Conservation (phyloP, 2,113 vertebrate genomes). For the Hyaena hyaena region DNA sequence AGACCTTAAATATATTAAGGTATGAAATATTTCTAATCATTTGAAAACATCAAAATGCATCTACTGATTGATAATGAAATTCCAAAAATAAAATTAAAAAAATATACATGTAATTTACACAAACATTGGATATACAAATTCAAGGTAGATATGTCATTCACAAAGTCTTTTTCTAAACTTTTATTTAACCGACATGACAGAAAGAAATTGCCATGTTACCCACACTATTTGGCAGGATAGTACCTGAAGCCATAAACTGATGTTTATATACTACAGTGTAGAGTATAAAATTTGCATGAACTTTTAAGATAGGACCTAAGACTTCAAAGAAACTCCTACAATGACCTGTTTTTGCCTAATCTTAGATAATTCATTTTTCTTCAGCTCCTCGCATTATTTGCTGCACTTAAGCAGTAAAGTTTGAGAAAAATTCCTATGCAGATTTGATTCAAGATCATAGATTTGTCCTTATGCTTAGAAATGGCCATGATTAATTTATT, state of each 20-base stretch:
- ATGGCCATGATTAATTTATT: not conserved
- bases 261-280: not conserved
- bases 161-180: conserved; percentile 8
- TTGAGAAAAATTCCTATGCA: not conserved
- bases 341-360: not conserved
- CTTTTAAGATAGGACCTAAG: conserved; percentile 9
- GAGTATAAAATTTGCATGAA: conserved; percentile 32
- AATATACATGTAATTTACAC: not conserved
- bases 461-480: not conserved
- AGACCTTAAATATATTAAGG: not conserved
- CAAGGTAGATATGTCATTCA: not conserved
- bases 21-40: conserved; percentile 33
- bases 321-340: conserved; percentile 35
- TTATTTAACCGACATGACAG: not conserved
- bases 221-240: conserved; percentile 1
- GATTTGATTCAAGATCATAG: not conserved
- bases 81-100: not conserved
- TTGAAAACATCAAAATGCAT: not conserved
- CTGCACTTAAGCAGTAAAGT: not conserved
- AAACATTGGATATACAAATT: not conserved
- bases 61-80: conserved; percentile 40
- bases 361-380: not conserved
- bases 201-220: not conserved
- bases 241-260: not conserved
- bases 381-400: not conserved